Evolutionary conservation across 2,888 invertebrate genomes (phyloP), one percentile per base, ranked within the genome.

Genomic region (Chymomyza fuscimana): DNA sequence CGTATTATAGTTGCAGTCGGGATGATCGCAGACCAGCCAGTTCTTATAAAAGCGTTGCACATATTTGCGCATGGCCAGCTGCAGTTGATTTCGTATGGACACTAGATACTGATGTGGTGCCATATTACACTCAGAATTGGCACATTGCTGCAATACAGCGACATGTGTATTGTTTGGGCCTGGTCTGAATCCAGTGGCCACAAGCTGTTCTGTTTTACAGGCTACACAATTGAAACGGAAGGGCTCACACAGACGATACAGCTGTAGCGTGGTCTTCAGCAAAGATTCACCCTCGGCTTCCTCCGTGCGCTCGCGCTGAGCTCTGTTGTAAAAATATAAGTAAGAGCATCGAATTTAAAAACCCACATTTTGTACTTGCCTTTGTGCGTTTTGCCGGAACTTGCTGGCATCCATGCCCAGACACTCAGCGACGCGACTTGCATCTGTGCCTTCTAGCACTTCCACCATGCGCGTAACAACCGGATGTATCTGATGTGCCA

Each of bases 401-500:
- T 92, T 91, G 12, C 79, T 89, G 0, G 94, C 93, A 90, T 95
- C 94, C 68, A 95, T 91, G 82, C 98, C 99, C 69, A 99, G 93
- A 90, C 96, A 96, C 87, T 96, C 95, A 0, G 99, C 99, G 73
- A 99, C 95, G 75, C 96, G 94, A 64, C 96, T 96, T 3, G 96
- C 94, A 92, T 99, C 98, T 77, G 97, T 96, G 12, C 97, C 98
- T 78, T 98, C 97, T 59, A 99, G 96, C 0, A 99, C 99, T 78
- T 98, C 98, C 90, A 98, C 97, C 89, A 99, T 95, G 79, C 99
- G 94, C 36, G 97, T 95, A 73, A 99, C 96, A 0, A 99, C 98
- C 0, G 99, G 99, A 91, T 98, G 98, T 58, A 99, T 94, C 93
- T 99, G 99, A 89, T 98, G 96, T 0, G 96, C 94, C 78, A 99